Base-by-base conservation (phyloP, 1,140 invertebrate species). In the Wasmannia auropunctata region DNA sequence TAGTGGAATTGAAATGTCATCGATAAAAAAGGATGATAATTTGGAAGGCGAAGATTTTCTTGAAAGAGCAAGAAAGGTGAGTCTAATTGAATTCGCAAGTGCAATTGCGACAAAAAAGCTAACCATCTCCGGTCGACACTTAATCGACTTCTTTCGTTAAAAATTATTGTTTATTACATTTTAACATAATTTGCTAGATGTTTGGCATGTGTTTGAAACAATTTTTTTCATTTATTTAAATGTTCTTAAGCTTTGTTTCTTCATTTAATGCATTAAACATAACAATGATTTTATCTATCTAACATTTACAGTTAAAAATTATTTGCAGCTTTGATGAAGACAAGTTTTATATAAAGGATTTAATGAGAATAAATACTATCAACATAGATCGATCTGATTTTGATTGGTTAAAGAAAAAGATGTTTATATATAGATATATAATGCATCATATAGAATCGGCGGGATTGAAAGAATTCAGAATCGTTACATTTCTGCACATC, bases 1-100 rank as follows among this genome's bases (percentile, higher is more conserved):
- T 62, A 92, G 91, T 19, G 91, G 91, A 1, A 93, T 92, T 37
- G 90, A 92, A 22, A 91, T 91, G 83, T 90, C 91, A 3, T 86
- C 92, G 16, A 88, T 62, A 16, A 91, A 88, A 19, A 87, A 86
- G 25, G 80, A 85, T 14, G 85, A 90, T 46, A 85, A 88, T 31
- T 69, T 87, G n/a, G 92, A 93, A 25, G 92, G 86, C 6, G 92
- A 93, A 25, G 93, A 94, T 31, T 91, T 95, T 65, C 74, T 94
- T 65, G 92, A 89, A 65, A 91, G 90, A 74, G 88, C 95, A 79
- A 95, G 93, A 77, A 94, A 95, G 95, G 95, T 95, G 93, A 94
- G 95, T 93, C 49, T 16, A 25, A 25, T 60, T 7, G 34, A 56
- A 22, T 37, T 87, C 14, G 79, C 67, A 86, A 54, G n/a, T 85